Evolutionary conservation across 2,797 vertebrate species (phyloP).

Genomic region (Eidolon dupreanum): DNA sequence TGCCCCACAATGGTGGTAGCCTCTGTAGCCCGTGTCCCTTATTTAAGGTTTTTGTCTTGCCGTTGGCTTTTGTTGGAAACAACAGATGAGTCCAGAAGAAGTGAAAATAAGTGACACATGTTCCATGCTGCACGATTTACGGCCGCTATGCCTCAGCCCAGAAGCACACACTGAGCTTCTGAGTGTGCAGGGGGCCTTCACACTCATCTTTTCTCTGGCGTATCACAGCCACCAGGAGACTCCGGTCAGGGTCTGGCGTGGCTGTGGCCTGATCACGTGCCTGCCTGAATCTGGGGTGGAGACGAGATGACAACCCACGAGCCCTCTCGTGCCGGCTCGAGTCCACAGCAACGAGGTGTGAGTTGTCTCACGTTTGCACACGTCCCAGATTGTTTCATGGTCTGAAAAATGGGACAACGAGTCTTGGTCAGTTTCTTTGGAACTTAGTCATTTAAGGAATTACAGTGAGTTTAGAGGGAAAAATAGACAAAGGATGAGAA

Average conservation of each 20-base stretch:
- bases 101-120: accelerated
- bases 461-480: neutral
- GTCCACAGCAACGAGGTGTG: accelerated
- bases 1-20: accelerated
- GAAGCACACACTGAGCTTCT: accelerated
- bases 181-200: neutral
- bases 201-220: accelerated
- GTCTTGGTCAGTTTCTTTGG: neutral
- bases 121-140: accelerated
- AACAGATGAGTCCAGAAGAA: neutral
- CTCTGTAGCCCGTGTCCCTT: accelerated
- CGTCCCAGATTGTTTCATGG: neutral
- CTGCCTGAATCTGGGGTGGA: neutral
- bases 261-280: accelerated
- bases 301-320: accelerated
- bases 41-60: neutral
- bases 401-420: too few relatives aligned
- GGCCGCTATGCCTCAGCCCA: accelerated
- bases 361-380: accelerated
- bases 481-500: neutral
- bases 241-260: too few relatives aligned
- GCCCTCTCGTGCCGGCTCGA: accelerated
- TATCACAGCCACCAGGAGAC: too few relatives aligned
- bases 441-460: neutral
- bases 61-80: neutral